Evolutionary conservation across 92 coral and sea anemone species (phyloP), one percentile per base, ranked within the genome.

Genomic region (Ricordea florida): DNA sequence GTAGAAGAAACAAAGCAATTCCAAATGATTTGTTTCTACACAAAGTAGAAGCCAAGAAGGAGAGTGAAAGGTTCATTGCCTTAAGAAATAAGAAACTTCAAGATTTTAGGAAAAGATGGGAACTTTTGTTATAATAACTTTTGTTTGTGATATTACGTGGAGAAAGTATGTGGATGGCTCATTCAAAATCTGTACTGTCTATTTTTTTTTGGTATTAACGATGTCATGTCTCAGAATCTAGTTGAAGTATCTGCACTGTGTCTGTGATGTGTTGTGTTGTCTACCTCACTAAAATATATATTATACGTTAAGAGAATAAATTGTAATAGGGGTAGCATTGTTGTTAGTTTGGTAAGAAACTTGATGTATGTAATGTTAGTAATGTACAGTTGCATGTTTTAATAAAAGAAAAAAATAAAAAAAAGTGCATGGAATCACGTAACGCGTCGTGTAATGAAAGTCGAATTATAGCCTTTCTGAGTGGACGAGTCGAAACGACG

Each of bases 91-190:
- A 6, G 16, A 25, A 26, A 36, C 60, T 52, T 6, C 60, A 10
- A 25, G 60, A 52, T 52, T 58, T 34, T 58, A 13, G 28, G 14
- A 58, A 58, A 58, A 33, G 65, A 58, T 58, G 65, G 65, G 44
- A 58, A 58, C 30, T 30, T 5, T 6, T 58, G 15, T 18, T 58
- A 58, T 58, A 9, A 57, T 6, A 2, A 28, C 4, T 29, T 57
- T n/a, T n/a, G n/a, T n/a, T n/a, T n/a, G n/a, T n/a, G 65, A 33
- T 57, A 57, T 10, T 56, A 16, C n/a, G n/a, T 0, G 31, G 65
- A 57, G 45, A 33, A 57, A 57, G 43, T 31, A n/a, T 57, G 57
- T 57, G 65, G 23, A 10, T 34, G 65, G 65, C 65, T 32, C 43
- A 31, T 57, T 57, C 17, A 57, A 57, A 57, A 57, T 1, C 6